Evolutionary conservation across 1,140 invertebrate species (phyloP).

Genomic region (Radopholus similis): DNA sequence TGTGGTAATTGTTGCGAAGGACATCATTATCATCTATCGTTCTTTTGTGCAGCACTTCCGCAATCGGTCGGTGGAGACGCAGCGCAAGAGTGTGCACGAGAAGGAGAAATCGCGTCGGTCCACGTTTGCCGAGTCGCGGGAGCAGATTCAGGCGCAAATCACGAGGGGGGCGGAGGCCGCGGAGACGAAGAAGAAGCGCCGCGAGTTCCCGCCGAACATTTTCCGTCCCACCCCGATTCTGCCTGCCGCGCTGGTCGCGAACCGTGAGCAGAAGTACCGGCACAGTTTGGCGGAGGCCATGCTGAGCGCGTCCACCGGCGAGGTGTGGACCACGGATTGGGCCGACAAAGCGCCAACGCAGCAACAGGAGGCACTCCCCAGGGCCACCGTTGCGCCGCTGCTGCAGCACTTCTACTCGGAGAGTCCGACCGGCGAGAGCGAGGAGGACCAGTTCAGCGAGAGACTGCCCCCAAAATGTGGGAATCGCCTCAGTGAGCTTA

Average conservation of each 20-base stretch:
- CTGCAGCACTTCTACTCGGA: not conserved
- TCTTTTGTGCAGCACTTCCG: not conserved
- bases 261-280: slow-evolving; percentile 4
- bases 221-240: slow-evolving; percentile 13
- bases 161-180: not conserved
- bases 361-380: not conserved
- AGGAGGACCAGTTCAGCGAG: not conserved
- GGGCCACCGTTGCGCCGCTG: too few species aligned
- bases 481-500: not conserved
- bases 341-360: not conserved
- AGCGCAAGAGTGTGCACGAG: not conserved
- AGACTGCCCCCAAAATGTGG: not conserved
- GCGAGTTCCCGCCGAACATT: not conserved
- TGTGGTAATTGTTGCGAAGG: not conserved
- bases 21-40: not conserved
- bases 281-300: slow-evolving; percentile 12
- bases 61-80: too few species aligned
- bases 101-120: not conserved
- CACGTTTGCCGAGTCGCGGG: not conserved
- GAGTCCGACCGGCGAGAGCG: not conserved
- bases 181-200: not conserved
- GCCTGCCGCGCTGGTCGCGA: too few species aligned
- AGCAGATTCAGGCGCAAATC: not conserved
- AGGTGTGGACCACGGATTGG: not conserved
- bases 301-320: not conserved